Evolutionary conservation across 2,113 vertebrate species (phyloP).

Genomic region (Pseudorhombus dupliciocellatus): DNA sequence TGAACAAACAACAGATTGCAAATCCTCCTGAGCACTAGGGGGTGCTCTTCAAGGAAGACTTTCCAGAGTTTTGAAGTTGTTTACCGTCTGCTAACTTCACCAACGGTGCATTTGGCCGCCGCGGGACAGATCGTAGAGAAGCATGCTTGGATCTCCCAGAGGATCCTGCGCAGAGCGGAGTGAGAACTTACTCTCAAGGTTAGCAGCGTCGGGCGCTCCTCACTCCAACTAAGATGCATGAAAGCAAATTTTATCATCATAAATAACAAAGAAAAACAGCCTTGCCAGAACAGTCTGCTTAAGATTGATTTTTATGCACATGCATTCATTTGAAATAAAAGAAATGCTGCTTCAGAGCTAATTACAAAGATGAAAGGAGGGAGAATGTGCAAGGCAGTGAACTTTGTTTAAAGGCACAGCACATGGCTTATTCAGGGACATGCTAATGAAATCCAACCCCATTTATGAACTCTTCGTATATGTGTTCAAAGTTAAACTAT

Average conservation of each 20-base stretch:
- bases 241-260: constrained; percentile 73
- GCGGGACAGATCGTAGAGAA: constrained; percentile 21
- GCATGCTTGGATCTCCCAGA: constrained; percentile 44
- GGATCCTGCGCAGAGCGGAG: constrained; percentile 41
- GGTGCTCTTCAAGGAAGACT: constrained; percentile 61
- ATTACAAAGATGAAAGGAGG: constrained; percentile 82
- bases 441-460: constrained; percentile 48
- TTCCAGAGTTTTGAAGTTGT: constrained; percentile 27
- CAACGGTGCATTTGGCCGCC: constrained; percentile 15
- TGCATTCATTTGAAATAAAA: constrained; percentile 82
- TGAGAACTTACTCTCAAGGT: constrained; percentile 72
- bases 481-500: constrained; percentile 46
- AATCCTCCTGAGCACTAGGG: constrained; percentile 71
- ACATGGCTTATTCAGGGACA: constrained; percentile 71
- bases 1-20: constrained; percentile 41
- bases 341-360: constrained; percentile 80
- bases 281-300: constrained; percentile 71
- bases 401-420: constrained; percentile 72
- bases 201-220: constrained; percentile 50
- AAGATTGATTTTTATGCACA: constrained; percentile 82
- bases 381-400: constrained; percentile 78
- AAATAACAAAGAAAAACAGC: constrained; percentile 82
- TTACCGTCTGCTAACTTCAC: constrained; percentile 10
- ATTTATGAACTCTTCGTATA: constrained; percentile 34
- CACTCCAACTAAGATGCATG: constrained; percentile 58